Base-by-base conservation (phyloP, 2,797 vertebrate species). In the Enteromius fasciolatus region DNA sequence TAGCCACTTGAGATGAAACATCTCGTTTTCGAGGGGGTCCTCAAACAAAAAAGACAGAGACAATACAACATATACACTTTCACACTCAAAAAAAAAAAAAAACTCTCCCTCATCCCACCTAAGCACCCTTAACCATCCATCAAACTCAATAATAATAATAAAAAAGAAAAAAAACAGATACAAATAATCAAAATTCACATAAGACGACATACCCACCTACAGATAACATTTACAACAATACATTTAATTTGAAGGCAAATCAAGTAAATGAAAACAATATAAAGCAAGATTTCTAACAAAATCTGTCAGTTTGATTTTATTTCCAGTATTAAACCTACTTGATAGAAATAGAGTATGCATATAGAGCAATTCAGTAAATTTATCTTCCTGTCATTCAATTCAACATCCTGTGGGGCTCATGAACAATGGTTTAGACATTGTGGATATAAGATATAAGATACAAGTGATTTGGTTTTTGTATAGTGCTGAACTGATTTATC, bases 371-470 rank as follows among this genome's bases (percentile, higher is more conserved):
- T 63, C 15, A 18, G 61, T 63, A 63, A 8, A 63, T 63, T 9
- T 63, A 17, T 31, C 15, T 18, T 63, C 28, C 61, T 63, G 61
- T 63, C 28, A 63, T 63, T 31, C 28, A 63, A 63, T 63, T 63
- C 15, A 63, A 63, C 59, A 63, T 63, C 14, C 59, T n/a, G 52
- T 54, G 52, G 61, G 61, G 15, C 10, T 67, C 64, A 67, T 67
- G 18, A 39, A 33, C 20, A 11, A 63, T 31, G 25, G 14, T 63
- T 63, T 63, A 63, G 28, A 20, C 5, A 1, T 74, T 36, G 15
- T 66, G 31, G 10, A 11, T 14, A 46, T 46, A 46, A 46, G 70
- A 28, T 33, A 54, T 36, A 10, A 5, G 23, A 54, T 15, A 39
- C 9, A 3, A 15, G 17, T 75, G 11, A 20, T 61, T 44, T 12